Percentiles rank a stretch among this genome's conserved stretches.
Conservation (phyloP, 64 coral and sea anemone species). For the Stichodactyla helianthus region DNA sequence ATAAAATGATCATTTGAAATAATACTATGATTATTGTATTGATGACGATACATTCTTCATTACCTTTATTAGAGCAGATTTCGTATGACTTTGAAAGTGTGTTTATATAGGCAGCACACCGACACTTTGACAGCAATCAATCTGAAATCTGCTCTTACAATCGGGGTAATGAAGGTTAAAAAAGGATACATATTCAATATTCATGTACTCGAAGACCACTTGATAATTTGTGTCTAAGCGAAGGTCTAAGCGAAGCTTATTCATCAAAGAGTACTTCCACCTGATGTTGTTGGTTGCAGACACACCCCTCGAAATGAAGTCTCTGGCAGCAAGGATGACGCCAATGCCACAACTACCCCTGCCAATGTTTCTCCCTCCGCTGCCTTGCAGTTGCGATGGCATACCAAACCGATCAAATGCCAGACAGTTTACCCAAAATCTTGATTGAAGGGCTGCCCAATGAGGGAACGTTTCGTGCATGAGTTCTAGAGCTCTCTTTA, state of each 20-base stretch:
- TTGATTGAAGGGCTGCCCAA: conserved; percentile 11
- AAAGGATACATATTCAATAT: no score
- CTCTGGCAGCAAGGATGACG: conserved; percentile 40
- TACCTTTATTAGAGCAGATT: no score
- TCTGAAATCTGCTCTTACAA: no score
- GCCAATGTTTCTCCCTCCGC: conserved; percentile 20
- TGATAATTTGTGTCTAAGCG: conserved; percentile 32
- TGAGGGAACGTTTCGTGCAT: conserved; percentile 18
- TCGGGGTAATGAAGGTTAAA: no score
- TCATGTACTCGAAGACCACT: conserved; percentile 7
- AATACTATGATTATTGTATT: no score
- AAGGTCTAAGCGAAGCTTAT: conserved; percentile 18
- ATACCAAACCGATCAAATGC: conserved; percentile 33
- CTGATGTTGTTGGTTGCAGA: conserved; percentile 13
- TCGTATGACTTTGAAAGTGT: no score
- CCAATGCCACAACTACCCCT: conserved; percentile 40
- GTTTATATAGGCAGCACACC: no score
- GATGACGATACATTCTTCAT: no score
- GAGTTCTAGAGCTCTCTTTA: conserved; percentile 11
- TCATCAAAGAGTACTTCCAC: conserved; percentile 38
- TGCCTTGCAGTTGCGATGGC: conserved; percentile 26
- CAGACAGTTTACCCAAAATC: conserved; percentile 9
- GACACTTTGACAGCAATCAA: no score
- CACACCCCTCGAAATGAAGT: conserved; percentile 17
- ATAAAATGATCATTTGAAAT: no score